phyloP scores from a whole-genome alignment of 2,113 vertebrate species.

The Pao palembangensis region DNA sequence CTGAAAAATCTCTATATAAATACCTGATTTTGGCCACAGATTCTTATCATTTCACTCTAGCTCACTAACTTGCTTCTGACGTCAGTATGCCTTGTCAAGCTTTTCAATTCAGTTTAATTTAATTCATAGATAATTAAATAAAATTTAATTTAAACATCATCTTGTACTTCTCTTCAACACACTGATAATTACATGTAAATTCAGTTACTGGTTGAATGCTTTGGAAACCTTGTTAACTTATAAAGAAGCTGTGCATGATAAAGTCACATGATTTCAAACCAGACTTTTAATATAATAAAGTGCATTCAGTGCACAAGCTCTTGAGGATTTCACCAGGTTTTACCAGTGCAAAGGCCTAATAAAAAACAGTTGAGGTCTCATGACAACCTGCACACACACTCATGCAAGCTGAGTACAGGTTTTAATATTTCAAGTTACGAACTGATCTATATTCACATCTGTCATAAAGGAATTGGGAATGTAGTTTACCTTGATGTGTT shows the following conservation, averaged over 20 bases:
- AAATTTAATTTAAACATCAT: too few species aligned
- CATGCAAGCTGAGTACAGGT: constrained; percentile 32
- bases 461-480: constrained; percentile 63
- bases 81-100: too few species aligned
- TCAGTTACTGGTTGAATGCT: neutral
- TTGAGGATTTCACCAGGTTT: constrained; percentile 16
- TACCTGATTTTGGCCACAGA: too few species aligned
- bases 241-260: too few species aligned
- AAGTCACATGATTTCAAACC: constrained; percentile 7
- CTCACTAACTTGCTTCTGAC: too few species aligned
- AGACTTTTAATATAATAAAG: constrained; percentile 6
- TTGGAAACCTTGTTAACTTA: too few species aligned
- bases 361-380: constrained; percentile 24
- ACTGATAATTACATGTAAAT: too few species aligned
- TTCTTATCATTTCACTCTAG: too few species aligned
- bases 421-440: constrained; percentile 59
- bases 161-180: too few species aligned
- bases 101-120: too few species aligned
- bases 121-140: too few species aligned
- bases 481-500: constrained; percentile 69
- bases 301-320: constrained; percentile 1
- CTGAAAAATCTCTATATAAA: too few species aligned
- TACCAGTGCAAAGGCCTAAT: constrained; percentile 29
- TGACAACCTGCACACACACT: constrained; percentile 19
- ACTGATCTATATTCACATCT: constrained; percentile 53